Evolutionary conservation across 2,888 invertebrate genomes (phyloP), one percentile per base, ranked within the genome.

Genomic region (Ditylenchus weischeri): DNA sequence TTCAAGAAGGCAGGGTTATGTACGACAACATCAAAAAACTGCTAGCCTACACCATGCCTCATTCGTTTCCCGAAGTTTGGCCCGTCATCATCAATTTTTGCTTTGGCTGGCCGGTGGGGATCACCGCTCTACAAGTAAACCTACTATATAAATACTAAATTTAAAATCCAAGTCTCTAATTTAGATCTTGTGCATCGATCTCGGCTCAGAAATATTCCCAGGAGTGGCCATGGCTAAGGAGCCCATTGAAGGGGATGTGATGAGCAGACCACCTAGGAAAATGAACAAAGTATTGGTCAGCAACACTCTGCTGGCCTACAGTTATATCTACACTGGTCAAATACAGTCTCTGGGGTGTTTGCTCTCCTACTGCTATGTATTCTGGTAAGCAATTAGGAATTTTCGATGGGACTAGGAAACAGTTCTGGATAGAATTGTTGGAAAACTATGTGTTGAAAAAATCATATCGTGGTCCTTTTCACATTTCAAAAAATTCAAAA

Each of bases 1-100:
- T 75, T n/a, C 62, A 75, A 48, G 72, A 75, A 49, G 75, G 75
- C 8, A 70, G 75, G 19, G 19, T 69, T 47, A 66, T 75, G 72
- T 73, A 68, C 62, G 75, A 75, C n/a, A 75, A 75, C 58, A 63
- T 75, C 51, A 72, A 70, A 35, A 75, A 75, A 57, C 59, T 69
- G 29, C 51, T 75, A 19, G 74, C 66, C n/a, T 75, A 75, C 60
- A 69, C 70, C 19, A 65, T 75, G 64, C 65, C 71, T 11, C 75
- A 75, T 36, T 54, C 43, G 5, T 43, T 43, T 66, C 69, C 71
- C 11, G 64, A 72, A n/a, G 72, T 67, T 18, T 72, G 68, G 54
- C 69, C 73, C 13, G 69, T 74, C 43, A 65, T 74, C 10, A 67
- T 74, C 38, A 74, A 74, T 62, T 74, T 74, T 49, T 61, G 68